These are phyloP conservation scores for Oenanthe oenanthe DNA, from an alignment of 2,113 vertebrate genomes.

Conservation along the genomic window DNA sequence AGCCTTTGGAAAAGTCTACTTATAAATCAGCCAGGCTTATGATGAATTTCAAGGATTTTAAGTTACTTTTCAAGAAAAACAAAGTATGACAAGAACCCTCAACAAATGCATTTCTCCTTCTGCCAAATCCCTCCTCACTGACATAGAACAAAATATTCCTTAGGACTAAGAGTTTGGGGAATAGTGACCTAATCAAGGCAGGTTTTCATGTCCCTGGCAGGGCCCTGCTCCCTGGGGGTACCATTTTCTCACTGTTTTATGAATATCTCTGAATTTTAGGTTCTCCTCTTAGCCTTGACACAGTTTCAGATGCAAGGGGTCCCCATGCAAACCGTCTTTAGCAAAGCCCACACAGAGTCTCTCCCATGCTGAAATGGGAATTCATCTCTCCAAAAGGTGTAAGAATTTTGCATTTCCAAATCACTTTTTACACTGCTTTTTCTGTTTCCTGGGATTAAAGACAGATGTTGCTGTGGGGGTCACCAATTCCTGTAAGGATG, in stretches of 20 bases:
- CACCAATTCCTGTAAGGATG: neutral
- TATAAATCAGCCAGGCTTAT: neutral
- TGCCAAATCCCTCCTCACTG: rapidly evolving
- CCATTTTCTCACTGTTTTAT: neutral
- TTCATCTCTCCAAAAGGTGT: neutral
- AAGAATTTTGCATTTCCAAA: neutral
- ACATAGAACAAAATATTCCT: neutral
- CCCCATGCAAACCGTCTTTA: neutral
- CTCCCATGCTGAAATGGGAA: neutral
- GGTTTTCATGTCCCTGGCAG: neutral
- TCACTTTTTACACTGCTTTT: neutral
- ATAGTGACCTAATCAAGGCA: neutral
- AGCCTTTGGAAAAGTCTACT: neutral
- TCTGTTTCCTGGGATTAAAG: neutral
- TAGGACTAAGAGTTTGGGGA: neutral
- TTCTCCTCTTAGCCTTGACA: neutral
- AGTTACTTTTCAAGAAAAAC: neutral
- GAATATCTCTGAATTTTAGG: neutral
- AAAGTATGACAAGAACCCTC: neutral
- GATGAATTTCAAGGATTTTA: neutral
- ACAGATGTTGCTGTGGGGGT: neutral
- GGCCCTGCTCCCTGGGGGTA: neutral
- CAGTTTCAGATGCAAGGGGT: neutral
- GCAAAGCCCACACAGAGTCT: rapidly evolving
- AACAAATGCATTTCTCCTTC: rapidly evolving